Percentiles rank a stretch among this genome's conserved stretches.
Conservation (phyloP, 2,888 invertebrate genomes). For the Antitype chi region DNA sequence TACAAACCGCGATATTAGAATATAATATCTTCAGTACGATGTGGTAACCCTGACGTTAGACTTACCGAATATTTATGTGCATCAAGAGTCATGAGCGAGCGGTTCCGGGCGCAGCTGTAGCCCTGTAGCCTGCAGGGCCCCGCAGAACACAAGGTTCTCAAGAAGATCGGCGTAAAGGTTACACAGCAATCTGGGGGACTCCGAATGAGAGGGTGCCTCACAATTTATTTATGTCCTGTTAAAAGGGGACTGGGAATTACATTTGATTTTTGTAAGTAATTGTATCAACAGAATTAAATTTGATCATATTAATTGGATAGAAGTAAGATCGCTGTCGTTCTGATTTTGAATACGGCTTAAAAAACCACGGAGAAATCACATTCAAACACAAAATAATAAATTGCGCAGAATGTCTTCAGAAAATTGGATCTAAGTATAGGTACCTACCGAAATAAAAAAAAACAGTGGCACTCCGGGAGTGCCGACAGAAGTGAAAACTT, state of each 20-base stretch:
- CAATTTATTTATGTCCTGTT: slow-evolving; percentile 35
- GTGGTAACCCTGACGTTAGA: slow-evolving; percentile 17
- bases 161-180: slow-evolving; percentile 5
- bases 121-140: background rate
- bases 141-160: background rate
- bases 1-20: background rate
- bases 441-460: too few species aligned
- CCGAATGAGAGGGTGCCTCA: slow-evolving; percentile 34
- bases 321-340: background rate
- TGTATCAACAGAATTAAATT: slow-evolving; percentile 15
- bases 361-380: background rate
- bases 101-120: slow-evolving; percentile 25
- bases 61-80: slow-evolving; percentile 53
- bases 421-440: background rate
- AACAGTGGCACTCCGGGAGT: too few species aligned
- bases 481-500: too few species aligned
- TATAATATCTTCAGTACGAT: background rate
- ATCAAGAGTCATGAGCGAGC: slow-evolving; percentile 19
- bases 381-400: background rate
- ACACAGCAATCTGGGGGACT: slow-evolving; percentile 27
- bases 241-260: background rate
- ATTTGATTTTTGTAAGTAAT: slow-evolving; percentile 30
- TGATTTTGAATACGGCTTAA: background rate
- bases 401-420: background rate
- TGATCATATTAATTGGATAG: background rate